phyloP scores from a whole-genome alignment of 2,797 vertebrate genomes.

The Pseudocheirus occidentalis region DNA sequence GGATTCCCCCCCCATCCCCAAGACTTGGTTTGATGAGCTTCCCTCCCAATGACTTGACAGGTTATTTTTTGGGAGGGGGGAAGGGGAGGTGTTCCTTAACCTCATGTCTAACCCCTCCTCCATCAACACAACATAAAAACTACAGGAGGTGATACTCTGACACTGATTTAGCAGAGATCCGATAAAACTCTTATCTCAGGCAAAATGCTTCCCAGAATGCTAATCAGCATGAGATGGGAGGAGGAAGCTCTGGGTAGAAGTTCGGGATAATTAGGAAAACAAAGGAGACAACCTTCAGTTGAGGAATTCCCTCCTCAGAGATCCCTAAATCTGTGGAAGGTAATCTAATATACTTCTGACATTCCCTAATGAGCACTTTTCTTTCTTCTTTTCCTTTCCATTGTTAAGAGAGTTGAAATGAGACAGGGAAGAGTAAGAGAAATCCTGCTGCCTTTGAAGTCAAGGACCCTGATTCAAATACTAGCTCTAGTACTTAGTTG shows the following conservation, averaged over 20 bases:
- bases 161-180: conserved; percentile 43
- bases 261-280: conserved; percentile 25
- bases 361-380: neutral
- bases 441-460: neutral
- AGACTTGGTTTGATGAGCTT: conserved; percentile 40
- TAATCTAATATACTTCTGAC: neutral
- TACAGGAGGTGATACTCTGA: conserved; percentile 37
- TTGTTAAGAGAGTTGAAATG: neutral
- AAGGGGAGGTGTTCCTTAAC: neutral
- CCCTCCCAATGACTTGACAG: conserved; percentile 4
- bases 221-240: conserved; percentile 20
- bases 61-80: too few relatives aligned
- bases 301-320: neutral
- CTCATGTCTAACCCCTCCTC: neutral
- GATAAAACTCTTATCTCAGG: conserved; percentile 67
- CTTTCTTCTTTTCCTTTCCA: neutral
- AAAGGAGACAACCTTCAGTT: conserved; percentile 2
- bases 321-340: neutral
- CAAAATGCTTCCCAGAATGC: conserved; percentile 38
- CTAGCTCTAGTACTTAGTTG: neutral
- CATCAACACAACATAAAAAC: conserved; percentile 46
- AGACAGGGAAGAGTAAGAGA: neutral
- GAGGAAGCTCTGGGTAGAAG: conserved; percentile 32
- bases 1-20: neutral
- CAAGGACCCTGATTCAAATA: neutral